Evolutionary conservation across 2,888 invertebrate species (phyloP), one percentile per base, ranked within the genome.

Genomic region (Orthosia incerta): DNA sequence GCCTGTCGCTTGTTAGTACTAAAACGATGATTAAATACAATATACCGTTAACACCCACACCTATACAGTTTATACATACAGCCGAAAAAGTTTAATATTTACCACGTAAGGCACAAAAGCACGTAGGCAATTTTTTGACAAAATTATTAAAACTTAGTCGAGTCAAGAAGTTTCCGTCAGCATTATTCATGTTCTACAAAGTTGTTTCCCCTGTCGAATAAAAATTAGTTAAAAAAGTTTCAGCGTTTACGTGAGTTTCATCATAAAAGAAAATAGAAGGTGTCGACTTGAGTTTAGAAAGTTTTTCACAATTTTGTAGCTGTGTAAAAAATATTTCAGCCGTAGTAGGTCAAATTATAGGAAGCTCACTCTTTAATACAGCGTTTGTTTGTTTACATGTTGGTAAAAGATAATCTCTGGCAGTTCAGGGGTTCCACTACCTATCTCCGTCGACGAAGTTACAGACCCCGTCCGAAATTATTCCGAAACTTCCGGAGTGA

Each of bases 201-300:
- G 66, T 56, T 80, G 50, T 39, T 71, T 80, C 62, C 77, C 53
- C 57, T 59, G 66, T 72, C 59, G 82, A 84, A 84, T 83, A 77
- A 84, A 84, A 83, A 83, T 77, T 77, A 31, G 74, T 70, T 76
- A 26, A 31, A 39, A 76, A 83, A 66, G 53, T 83, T 60, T 20
- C 16, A 23, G 62, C 45, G 39, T 61, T 83, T 73, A 79, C 80
- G 62, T 64, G 74, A 71, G 63, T 59, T 64, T 62, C 48, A 63
- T 68, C 62, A 48, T 71, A 74, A 70, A 79, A 57, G 20, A 60
- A 51, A 67, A 57, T 61, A 79, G 20, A 68, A 48, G 48, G 57
- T 59, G 73, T 73, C 31, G n/a, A 51, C 79, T 79, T 62, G 51
- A 45, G 16, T 53, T 53, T 7, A 39, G 13, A 59, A 53, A 48